Percentiles rank a stretch among this genome's conserved stretches.
These are phyloP conservation scores for Homarus americanus DNA, from an alignment of 1,140 invertebrate genomes.

Conservation along the genomic window DNA sequence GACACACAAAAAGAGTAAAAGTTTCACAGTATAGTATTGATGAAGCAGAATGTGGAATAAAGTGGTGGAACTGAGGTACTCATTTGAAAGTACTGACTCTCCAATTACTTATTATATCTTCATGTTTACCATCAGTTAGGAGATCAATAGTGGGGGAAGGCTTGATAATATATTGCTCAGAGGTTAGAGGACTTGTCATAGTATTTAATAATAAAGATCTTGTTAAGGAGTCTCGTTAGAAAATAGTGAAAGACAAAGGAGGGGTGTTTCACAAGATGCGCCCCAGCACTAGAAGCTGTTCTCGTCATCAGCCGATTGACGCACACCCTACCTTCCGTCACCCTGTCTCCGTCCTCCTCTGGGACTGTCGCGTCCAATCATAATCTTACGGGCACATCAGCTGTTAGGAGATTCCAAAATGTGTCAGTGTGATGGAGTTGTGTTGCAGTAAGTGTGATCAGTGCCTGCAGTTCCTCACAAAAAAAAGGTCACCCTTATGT, in stretches of 20 bases:
- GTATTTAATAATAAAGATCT: too few species aligned
- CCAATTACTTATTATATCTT: too few species aligned
- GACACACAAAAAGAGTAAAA: too few species aligned
- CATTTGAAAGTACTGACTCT: too few species aligned
- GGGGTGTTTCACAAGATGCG: constrained; percentile 21
- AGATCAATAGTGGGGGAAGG: too few species aligned
- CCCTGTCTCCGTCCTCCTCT: constrained; percentile 31
- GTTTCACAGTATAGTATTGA: too few species aligned
- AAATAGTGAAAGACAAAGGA: not conserved
- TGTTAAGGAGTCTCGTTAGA: not conserved
- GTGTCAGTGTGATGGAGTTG: constrained; percentile 37
- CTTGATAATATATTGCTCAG: too few species aligned
- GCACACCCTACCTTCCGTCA: constrained; percentile 29
- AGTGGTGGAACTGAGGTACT: too few species aligned
- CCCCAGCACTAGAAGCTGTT: not conserved
- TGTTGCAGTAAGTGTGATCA: not conserved
- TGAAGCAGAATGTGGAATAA: too few species aligned
- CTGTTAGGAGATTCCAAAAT: constrained; percentile 45
- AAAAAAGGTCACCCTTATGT: too few species aligned
- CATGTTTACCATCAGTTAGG: too few species aligned
- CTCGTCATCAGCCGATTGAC: not conserved
- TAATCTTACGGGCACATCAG: constrained; percentile 63
- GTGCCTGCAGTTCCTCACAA: constrained; percentile 1
- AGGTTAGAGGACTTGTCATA: too few species aligned
- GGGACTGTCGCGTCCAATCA: constrained; percentile 45